Evolutionary conservation across 2,113 vertebrate genomes (phyloP).

Genomic region (Cryptotis parvus): DNA sequence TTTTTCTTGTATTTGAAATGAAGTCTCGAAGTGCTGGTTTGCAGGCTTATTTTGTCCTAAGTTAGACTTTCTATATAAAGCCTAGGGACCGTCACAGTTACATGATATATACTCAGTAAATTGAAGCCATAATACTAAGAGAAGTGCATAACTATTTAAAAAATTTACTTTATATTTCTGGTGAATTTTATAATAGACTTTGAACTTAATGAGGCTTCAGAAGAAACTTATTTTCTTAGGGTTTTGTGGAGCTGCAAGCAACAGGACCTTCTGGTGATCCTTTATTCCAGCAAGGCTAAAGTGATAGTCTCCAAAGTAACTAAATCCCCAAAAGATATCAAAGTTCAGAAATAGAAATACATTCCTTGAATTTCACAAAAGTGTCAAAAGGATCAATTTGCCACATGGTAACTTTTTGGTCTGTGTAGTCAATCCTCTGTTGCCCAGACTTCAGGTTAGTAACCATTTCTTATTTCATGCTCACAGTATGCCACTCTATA

Average conservation of each 20-base stretch:
- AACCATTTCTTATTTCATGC: neutral
- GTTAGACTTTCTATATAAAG: neutral
- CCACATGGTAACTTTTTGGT: neutral
- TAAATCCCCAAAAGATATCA: slow-evolving; percentile 29
- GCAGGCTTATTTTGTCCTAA: neutral
- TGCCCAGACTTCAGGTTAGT: slow-evolving; percentile 1
- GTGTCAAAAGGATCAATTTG: neutral
- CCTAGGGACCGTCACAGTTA: neutral
- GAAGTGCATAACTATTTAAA: neutral
- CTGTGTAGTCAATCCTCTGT: neutral
- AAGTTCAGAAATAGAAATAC: slow-evolving; percentile 59
- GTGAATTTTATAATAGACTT: neutral
- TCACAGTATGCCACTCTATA: neutral
- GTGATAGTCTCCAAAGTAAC: slow-evolving; percentile 48
- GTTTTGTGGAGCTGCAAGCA: neutral
- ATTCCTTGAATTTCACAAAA: slow-evolving; percentile 34
- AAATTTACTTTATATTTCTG: neutral
- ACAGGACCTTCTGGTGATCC: neutral
- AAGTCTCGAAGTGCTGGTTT: neutral
- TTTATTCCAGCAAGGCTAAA: neutral
- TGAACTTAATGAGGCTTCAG: slow-evolving; percentile 17
- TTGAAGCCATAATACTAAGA: neutral
- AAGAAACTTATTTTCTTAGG: slow-evolving; percentile 50
- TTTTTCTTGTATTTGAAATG: neutral
- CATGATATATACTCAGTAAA: neutral